Percentiles rank a stretch among this genome's conserved stretches.
phyloP scores from a whole-genome alignment of 2,113 vertebrate genomes.

The Notiomystis cincta region DNA sequence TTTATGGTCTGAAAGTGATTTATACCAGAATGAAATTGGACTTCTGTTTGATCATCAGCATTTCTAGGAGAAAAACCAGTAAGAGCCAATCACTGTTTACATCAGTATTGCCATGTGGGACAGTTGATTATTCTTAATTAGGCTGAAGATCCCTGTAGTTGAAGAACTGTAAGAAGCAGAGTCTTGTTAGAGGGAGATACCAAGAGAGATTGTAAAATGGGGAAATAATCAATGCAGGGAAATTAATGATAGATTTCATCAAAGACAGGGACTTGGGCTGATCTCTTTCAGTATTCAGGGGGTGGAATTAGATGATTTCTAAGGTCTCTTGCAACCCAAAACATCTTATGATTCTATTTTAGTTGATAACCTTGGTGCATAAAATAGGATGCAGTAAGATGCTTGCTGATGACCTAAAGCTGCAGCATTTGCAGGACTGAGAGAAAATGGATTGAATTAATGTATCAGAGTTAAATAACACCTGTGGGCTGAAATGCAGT shows the following conservation, averaged over 20 bases:
- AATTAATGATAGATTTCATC: not conserved
- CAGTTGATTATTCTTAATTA: not conserved
- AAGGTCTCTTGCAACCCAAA: not conserved
- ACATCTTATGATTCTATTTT: not conserved
- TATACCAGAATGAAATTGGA: not conserved
- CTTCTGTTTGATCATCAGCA: not conserved
- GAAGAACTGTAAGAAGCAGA: not conserved
- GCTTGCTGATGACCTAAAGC: not conserved
- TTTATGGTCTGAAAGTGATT: not conserved
- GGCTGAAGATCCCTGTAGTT: not conserved
- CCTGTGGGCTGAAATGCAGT: accelerated
- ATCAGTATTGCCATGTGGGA: not conserved
- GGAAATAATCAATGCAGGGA: not conserved
- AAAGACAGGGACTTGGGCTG: not conserved
- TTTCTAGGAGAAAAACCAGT: not conserved
- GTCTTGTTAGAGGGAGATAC: not conserved
- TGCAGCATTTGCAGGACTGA: not conserved
- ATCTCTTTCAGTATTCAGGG: not conserved
- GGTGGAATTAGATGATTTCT: not conserved
- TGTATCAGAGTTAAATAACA: not conserved
- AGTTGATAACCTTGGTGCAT: not conserved
- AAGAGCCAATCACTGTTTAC: accelerated
- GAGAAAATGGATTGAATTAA: not conserved
- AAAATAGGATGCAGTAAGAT: not conserved
- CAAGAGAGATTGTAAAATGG: not conserved